Percentiles rank a stretch among this genome's conserved stretches.
These are phyloP conservation scores for Falco berigora DNA, from an alignment of 2,797 vertebrate genomes.

Conservation along the genomic window DNA sequence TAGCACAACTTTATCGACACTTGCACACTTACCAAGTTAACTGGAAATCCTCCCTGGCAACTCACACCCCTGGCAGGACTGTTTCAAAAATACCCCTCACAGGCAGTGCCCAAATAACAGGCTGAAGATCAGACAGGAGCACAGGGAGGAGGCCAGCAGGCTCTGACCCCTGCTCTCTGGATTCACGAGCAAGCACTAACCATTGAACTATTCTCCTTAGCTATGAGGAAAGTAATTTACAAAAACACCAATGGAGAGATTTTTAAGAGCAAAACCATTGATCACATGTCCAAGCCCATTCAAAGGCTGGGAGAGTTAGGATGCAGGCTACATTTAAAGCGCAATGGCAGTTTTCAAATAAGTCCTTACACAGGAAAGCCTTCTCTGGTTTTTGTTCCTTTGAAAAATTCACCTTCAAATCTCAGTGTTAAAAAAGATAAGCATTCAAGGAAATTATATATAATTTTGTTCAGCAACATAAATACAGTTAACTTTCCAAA, in stretches of 20 bases:
- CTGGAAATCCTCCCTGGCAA: not conserved
- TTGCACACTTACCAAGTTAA: rapidly evolving
- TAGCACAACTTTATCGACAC: not conserved
- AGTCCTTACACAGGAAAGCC: not conserved
- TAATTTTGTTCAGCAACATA: not conserved
- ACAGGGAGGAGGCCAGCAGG: not conserved
- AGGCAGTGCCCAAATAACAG: not conserved
- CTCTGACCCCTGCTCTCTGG: rapidly evolving
- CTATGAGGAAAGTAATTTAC: not conserved
- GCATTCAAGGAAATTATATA: not conserved
- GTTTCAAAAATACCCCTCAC: not conserved
- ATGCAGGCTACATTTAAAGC: not conserved
- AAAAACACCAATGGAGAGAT: not conserved
- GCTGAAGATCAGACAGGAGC: not conserved
- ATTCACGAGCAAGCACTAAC: not conserved
- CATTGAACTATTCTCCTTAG: not conserved
- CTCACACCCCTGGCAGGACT: not conserved
- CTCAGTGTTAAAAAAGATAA: not conserved
- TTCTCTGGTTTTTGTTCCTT: not conserved
- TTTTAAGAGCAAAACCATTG: not conserved
- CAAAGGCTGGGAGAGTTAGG: not conserved
- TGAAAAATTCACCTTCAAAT: not conserved
- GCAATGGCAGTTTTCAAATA: not conserved
- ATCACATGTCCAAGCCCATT: not conserved
- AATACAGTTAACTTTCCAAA: not conserved